Conservation (phyloP, 2,797 vertebrate species). For the Muscicapa comitata region DNA sequence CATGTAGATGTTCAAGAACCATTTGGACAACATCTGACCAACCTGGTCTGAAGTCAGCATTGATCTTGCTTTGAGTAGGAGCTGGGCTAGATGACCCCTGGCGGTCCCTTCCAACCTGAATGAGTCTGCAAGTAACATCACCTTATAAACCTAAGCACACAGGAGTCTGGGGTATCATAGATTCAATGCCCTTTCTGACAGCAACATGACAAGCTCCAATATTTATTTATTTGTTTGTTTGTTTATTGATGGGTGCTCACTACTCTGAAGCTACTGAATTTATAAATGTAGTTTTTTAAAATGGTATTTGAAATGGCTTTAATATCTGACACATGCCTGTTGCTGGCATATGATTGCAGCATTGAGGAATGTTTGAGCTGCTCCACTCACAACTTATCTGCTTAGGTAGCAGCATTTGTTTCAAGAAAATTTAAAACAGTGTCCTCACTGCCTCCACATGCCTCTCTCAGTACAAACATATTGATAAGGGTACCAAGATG, state of each 20-base stretch:
- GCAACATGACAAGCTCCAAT: background rate
- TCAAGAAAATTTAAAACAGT: background rate
- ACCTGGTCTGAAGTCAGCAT: background rate
- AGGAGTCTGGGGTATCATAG: fast-evolving
- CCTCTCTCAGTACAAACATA: background rate
- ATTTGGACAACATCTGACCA: background rate
- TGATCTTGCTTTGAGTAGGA: background rate
- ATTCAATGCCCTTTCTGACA: background rate
- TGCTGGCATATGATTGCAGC: background rate
- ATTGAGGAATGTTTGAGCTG: background rate
- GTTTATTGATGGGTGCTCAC: background rate
- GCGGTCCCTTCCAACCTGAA: background rate
- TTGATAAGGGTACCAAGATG: background rate
- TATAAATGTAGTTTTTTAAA: background rate
- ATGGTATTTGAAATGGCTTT: background rate
- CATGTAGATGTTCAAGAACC: background rate
- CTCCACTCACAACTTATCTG: background rate
- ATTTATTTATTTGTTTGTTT: background rate
- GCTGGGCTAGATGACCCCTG: background rate
- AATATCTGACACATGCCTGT: background rate
- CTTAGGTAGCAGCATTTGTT: background rate
- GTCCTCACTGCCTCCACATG: background rate
- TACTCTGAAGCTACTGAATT: background rate
- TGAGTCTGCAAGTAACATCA: background rate
- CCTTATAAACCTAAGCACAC: background rate